Percentiles rank a stretch among this genome's conserved stretches.
These are phyloP conservation scores for Operophtera brumata DNA, from an alignment of 2,888 invertebrate species.

Conservation along the genomic window DNA sequence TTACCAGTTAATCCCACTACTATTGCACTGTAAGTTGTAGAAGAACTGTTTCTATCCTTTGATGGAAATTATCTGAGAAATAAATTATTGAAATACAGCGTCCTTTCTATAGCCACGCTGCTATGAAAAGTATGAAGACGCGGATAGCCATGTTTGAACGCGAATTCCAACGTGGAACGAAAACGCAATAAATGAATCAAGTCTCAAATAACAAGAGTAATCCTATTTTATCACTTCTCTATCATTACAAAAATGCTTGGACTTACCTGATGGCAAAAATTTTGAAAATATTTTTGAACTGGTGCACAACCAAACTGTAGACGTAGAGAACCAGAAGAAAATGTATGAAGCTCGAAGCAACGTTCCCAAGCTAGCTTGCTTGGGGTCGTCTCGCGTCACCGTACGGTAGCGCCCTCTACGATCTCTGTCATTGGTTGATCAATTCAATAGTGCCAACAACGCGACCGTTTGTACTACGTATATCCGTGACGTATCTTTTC, in stretches of 20 bases:
- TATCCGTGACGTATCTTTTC: slow-evolving; percentile 66
- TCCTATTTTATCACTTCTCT: slow-evolving; percentile 58
- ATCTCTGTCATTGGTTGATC: slow-evolving; percentile 61
- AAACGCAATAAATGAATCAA: slow-evolving; percentile 59
- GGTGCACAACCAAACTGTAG: slow-evolving; percentile 80
- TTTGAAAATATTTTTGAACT: slow-evolving; percentile 80
- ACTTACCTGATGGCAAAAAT: slow-evolving; percentile 81
- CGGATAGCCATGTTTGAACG: slow-evolving; percentile 79
- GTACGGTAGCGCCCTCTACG: slow-evolving; percentile 70
- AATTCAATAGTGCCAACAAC: slow-evolving; percentile 62
- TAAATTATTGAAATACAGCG: slow-evolving; percentile 77
- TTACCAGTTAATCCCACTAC: slow-evolving; percentile 69
- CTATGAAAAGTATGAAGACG: slow-evolving; percentile 74
- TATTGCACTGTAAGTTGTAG: slow-evolving; percentile 70
- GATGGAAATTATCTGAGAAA: slow-evolving; percentile 78
- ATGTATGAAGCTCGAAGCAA: slow-evolving; percentile 80
- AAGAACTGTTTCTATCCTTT: slow-evolving; percentile 71
- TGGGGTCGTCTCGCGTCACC: slow-evolving; percentile 76
- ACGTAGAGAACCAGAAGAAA: slow-evolving; percentile 81
- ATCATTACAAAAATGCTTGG: slow-evolving; percentile 63
- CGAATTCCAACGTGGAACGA: slow-evolving; percentile 79
- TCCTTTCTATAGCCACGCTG: slow-evolving; percentile 77
- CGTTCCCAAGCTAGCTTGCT: slow-evolving; percentile 77
- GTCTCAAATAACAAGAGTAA: slow-evolving; percentile 54
- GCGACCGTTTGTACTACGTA: slow-evolving; percentile 68